Evolutionary conservation across 2,113 vertebrate species (phyloP).

Genomic region (Ctenomys sociabilis): DNA sequence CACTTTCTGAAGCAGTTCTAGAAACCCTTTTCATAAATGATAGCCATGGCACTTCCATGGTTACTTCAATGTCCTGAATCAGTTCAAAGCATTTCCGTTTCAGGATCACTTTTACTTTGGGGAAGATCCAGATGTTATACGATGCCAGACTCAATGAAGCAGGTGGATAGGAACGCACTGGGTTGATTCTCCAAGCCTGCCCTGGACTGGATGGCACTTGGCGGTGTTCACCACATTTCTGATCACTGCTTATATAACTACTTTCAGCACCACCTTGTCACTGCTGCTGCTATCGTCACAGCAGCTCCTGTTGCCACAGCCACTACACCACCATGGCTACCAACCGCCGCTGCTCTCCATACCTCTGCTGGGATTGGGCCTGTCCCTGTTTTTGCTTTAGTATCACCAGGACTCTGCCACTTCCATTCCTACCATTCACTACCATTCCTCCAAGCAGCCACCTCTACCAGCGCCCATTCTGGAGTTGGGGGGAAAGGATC

Average conservation of each 20-base stretch:
- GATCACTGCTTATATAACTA: neutral
- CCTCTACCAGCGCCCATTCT: too few relatives aligned
- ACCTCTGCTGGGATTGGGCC: rapidly evolving
- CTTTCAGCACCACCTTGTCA: rapidly evolving
- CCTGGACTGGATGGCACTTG: neutral
- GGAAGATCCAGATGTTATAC: neutral
- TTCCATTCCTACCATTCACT: neutral
- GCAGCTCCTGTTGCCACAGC: rapidly evolving
- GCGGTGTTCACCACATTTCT: neutral
- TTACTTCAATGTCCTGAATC: neutral
- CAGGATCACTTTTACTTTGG: neutral
- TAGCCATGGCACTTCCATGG: neutral
- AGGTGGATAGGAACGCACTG: neutral
- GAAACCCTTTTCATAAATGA: neutral
- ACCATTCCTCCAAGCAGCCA: rapidly evolving
- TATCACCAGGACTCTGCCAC: rapidly evolving
- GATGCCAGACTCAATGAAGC: too few relatives aligned
- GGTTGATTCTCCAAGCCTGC: neutral
- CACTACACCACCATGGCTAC: rapidly evolving
- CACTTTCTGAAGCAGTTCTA: neutral
- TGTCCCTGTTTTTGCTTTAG: neutral
- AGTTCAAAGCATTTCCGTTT: neutral
- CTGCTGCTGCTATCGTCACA: rapidly evolving
- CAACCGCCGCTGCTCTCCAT: neutral
- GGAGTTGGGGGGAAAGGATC: neutral